Conservation (phyloP, 2,888 invertebrate species). For the Rhyacophila evoluta region DNA sequence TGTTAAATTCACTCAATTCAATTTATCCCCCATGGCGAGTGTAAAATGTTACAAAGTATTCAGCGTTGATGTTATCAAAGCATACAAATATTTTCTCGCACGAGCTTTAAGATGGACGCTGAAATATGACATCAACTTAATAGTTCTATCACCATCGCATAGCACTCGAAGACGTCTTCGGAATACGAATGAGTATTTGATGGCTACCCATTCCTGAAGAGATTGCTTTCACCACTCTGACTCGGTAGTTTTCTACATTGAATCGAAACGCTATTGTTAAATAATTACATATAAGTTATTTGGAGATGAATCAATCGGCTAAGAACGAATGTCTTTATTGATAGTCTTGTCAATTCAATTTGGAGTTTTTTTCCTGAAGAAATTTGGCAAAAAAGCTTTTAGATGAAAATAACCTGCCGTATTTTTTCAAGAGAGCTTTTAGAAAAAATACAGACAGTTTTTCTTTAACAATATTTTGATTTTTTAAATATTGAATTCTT, state of each 20-base stretch:
- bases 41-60: no score
- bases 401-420: no score
- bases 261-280: conserved; percentile 1
- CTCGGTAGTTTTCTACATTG: not conserved
- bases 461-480: no score
- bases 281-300: not conserved
- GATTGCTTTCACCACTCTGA: not conserved
- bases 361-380: no score
- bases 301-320: not conserved
- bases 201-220: not conserved
- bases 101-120: no score
- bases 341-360: not conserved
- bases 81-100: not conserved
- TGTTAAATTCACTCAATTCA: no score
- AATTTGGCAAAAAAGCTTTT: no score
- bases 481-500: no score
- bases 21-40: no score
- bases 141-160: not conserved
- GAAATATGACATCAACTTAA: conserved; percentile 23
- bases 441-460: no score
- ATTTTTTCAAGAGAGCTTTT: no score
- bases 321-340: not conserved
- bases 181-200: conserved; percentile 26
- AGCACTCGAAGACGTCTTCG: not conserved
- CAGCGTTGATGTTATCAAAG: no score